Base-by-base conservation (phyloP, 2,888 invertebrate genomes). In the Platycheirus albimanus region DNA sequence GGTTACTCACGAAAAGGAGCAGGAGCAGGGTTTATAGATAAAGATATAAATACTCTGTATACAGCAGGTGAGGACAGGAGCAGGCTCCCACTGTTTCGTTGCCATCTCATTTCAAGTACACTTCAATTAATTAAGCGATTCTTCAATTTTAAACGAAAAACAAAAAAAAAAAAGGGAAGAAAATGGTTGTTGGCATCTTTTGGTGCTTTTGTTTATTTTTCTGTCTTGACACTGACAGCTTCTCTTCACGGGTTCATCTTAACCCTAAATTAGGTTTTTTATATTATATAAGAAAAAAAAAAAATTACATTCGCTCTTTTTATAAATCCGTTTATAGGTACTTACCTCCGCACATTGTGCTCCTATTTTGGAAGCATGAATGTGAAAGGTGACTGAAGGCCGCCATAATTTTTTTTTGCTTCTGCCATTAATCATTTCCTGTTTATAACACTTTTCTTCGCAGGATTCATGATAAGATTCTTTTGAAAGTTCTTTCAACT, bases 361-460 rank as follows among this genome's bases (percentile, higher is more conserved):
- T 61, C 11, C 4, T 30, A 41, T 24, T 11, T 49, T 15, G 20
- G 49, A 41, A 43, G 30, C 28, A 45, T 66, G 56, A 51, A 52
- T 66, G 47, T 81, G 76, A 61, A 72, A 72, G 66, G 71, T 76
- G 76, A 71, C 67, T 76, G 77, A 63, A 81, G 71, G 76, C 77
- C 71, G 76, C 28, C 51, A 47, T 76, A 66, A 19, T 38, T 71
- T 72, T 72, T 72, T 72, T 58, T 72, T 38, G 15, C 41, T 28
- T 30, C 41, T 30, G 54, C 67, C 83, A 78, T 83, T 83, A 74
- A 83, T 83, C 83, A 83, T 72, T 78, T 78, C 64, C 69, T 45
- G 72, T 83, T 83, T 77, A 67, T 54, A 77, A 71, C 63, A 69
- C 56, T 77, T 77, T 77, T 43, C 43, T 61, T 43, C 56, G 51